phyloP scores from a whole-genome alignment of 2,888 invertebrate species.

The Tineola bisselliella region DNA sequence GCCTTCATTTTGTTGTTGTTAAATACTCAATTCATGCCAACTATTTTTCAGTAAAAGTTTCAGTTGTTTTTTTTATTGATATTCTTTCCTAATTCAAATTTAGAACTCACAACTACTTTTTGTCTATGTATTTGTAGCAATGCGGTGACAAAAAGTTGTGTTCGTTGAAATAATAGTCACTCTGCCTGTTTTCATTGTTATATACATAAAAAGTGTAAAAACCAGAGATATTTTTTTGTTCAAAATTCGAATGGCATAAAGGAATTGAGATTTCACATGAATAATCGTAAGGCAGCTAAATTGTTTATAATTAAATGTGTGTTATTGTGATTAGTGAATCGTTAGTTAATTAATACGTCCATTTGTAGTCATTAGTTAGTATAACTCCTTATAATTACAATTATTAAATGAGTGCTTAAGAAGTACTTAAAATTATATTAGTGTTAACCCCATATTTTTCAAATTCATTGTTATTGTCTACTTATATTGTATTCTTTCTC shows the following conservation, averaged over 20 bases:
- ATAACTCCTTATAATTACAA: not conserved
- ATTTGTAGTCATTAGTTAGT: conserved; percentile 57
- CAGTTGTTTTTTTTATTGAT: too few relatives aligned
- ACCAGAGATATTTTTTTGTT: too few relatives aligned
- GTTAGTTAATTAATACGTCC: conserved; percentile 50
- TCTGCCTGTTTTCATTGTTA: too few relatives aligned
- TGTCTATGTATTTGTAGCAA: too few relatives aligned
- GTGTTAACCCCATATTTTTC: too few relatives aligned
- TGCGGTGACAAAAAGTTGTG: too few relatives aligned
- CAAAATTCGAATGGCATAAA: not conserved
- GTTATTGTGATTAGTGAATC: not conserved
- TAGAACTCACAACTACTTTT: too few relatives aligned
- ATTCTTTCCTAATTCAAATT: too few relatives aligned
- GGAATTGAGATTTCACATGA: not conserved
- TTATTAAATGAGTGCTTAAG: conserved; percentile 40
- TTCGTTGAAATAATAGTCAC: too few relatives aligned
- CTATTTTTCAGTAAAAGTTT: conserved; percentile 19
- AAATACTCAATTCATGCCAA: conserved; percentile 57
- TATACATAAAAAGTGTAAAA: too few relatives aligned
- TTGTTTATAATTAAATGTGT: not conserved
- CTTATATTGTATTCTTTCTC: too few relatives aligned
- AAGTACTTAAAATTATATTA: conserved; percentile 41
- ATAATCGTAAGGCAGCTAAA: not conserved
- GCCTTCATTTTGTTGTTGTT: conserved; percentile 30
- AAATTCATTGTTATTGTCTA: too few relatives aligned